phyloP scores from a whole-genome alignment of 2,797 vertebrate species.

The Peromyscus eremicus region DNA sequence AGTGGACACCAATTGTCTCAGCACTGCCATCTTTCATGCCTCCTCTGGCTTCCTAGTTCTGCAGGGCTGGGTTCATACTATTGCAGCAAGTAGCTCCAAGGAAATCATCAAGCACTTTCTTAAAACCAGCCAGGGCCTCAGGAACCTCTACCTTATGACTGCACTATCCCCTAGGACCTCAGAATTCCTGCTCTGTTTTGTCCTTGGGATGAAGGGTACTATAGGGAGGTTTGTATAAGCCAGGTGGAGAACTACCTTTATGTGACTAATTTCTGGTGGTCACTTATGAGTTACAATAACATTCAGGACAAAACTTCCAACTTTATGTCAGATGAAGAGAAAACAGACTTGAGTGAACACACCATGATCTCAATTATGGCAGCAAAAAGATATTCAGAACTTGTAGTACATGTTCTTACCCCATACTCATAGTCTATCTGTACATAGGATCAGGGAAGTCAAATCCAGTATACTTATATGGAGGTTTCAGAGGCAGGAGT shows the following conservation, averaged over 20 bases:
- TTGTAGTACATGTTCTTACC: background rate
- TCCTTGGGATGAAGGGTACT: background rate
- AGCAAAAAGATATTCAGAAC: background rate
- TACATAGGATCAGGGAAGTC: background rate
- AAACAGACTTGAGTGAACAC: background rate
- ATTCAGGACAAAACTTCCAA: background rate
- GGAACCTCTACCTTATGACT: accelerated
- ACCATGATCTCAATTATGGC: background rate
- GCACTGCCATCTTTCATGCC: accelerated
- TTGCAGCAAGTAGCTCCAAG: too few species aligned
- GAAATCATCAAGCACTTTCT: background rate
- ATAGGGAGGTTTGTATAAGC: background rate
- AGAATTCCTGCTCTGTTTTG: background rate
- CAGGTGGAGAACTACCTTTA: background rate
- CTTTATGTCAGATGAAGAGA: too few species aligned
- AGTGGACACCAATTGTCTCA: too few species aligned
- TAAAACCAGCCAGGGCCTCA: background rate
- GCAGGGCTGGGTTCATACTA: background rate
- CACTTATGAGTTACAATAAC: background rate
- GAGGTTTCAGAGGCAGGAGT: background rate
- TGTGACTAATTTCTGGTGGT: background rate
- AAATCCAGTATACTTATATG: background rate
- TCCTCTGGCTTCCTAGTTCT: background rate
- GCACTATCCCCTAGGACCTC: accelerated
- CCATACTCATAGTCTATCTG: background rate